A percentile compares a stretch with the other conserved stretches of the same genome.
Conservation (phyloP, 1,140 invertebrate species). For the Caenorhabditis briggsae region DNA sequence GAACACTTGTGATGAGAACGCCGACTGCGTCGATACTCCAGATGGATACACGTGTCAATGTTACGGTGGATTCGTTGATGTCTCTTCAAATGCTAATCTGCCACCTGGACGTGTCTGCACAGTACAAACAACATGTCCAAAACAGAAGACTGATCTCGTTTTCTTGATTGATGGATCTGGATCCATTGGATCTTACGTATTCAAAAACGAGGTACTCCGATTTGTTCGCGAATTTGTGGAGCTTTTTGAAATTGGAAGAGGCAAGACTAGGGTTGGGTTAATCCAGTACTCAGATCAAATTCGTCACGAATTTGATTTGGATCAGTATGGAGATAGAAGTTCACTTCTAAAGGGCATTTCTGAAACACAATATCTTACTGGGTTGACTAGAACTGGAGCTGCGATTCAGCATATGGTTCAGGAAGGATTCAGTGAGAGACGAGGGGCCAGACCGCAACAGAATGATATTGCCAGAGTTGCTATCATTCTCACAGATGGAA, state of each 20-base stretch:
- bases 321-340: conserved; percentile 70
- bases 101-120: conserved; percentile 77
- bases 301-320: conserved; percentile 67
- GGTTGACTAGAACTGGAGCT: conserved; percentile 75
- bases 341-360: conserved; percentile 73
- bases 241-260: conserved; percentile 76
- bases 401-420: conserved; percentile 77
- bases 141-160: conserved; percentile 70
- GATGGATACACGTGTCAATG: conserved; percentile 78
- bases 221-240: conserved; percentile 76
- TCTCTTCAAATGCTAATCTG: conserved; percentile 74
- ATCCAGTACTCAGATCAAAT: conserved; percentile 78
- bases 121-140: conserved; percentile 71
- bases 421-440: conserved; percentile 73
- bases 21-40: conserved; percentile 78
- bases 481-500: conserved; percentile 77
- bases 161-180: conserved; percentile 77
- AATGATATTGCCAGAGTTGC: conserved; percentile 74
- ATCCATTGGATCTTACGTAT: conserved; percentile 77
- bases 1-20: conserved; percentile 78
- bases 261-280: conserved; percentile 77
- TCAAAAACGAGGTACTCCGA: conserved; percentile 73
- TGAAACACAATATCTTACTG: conserved; percentile 75
- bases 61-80: conserved; percentile 78
- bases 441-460: conserved; percentile 74